Evolutionary conservation across 2,888 invertebrate species (phyloP).

Genomic region (Serrognathus titanus): DNA sequence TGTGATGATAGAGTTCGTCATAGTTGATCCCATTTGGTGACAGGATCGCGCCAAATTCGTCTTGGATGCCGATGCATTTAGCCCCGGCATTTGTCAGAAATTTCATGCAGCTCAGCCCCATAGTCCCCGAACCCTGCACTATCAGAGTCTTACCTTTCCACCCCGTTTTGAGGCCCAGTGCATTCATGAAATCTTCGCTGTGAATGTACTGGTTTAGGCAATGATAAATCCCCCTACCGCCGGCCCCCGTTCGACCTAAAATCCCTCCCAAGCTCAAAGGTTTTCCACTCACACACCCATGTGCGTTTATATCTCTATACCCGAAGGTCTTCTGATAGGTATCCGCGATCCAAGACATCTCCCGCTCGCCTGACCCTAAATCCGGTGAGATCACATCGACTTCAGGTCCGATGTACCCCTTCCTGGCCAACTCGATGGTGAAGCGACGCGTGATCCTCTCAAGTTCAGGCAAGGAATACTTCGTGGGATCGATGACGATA

Average conservation of each 20-base stretch:
- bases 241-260: conserved; percentile 79
- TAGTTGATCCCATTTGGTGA: conserved; percentile 69
- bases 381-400: conserved; percentile 84
- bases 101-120: conserved; percentile 71
- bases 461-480: conserved; percentile 67
- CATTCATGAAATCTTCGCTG: conserved; percentile 68
- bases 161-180: conserved; percentile 60
- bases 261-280: conserved; percentile 86
- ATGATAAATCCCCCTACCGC: conserved; percentile 75
- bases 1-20: conserved; percentile 74
- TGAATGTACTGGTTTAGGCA: conserved; percentile 69
- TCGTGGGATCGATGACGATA: conserved; percentile 69
- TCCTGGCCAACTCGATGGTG: conserved; percentile 64
- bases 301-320: conserved; percentile 72
- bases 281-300: conserved; percentile 87
- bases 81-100: conserved; percentile 68
- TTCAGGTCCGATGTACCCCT: conserved; percentile 58
- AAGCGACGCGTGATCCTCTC: conserved; percentile 73
- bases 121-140: conserved; percentile 79
- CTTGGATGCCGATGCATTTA: conserved; percentile 68
- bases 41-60: conserved; percentile 61
- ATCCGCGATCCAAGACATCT: conserved; percentile 81
- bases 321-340: conserved; percentile 70
- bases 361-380: conserved; percentile 72
- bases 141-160: conserved; percentile 74